Base-by-base conservation (phyloP, 2,797 vertebrate species). In the Semotilus atromaculatus region DNA sequence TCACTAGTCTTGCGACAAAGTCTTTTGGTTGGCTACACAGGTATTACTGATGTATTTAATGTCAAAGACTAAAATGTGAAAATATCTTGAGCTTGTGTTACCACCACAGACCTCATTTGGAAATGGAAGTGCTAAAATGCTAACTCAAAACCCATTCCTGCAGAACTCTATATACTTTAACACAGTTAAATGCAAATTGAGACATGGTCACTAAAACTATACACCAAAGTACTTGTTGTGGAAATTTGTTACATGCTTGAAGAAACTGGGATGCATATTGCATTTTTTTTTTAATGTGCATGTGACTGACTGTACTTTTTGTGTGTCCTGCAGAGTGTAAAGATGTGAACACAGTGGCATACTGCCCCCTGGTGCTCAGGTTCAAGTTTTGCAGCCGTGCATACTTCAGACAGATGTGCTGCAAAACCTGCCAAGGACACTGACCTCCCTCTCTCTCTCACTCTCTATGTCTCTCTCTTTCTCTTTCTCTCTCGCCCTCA, bases 331-430 rank as follows among this genome's bases (percentile, higher is more conserved):
- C 85, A 94, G 98, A 99, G 93, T 99, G 98, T 95, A 99, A 97
- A 96, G 98, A 99, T 95, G 98, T 99, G 95, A 99, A 98, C 97
- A 99, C 97, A 93, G 98, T 99, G 91, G 98, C 98, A 81, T 99
- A 99, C 95, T 99, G 98, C 96, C 98, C 98, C 86, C 97, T 99
- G 92, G 98, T 99, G 96, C 96, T 99, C 92, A 98, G 98, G 95
- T 99, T 99, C 89, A 98, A 98, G 94, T 99, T 99, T 95, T 99
- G 98, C 96, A 98, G 96, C 94, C 95, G 98, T 85, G 94, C 97
- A 84, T 99, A 99, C 94, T 99, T 99, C 95, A 96, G 98, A 95
- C 98, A 99, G 94, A 99, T 99, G 98, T 99, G 98, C 95, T 99
- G 98, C 94, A 98, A 98, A 94, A 99, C 98, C 62, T 99, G 98